phyloP scores from a whole-genome alignment of 2,888 invertebrate species.

The Pecten maximus region DNA sequence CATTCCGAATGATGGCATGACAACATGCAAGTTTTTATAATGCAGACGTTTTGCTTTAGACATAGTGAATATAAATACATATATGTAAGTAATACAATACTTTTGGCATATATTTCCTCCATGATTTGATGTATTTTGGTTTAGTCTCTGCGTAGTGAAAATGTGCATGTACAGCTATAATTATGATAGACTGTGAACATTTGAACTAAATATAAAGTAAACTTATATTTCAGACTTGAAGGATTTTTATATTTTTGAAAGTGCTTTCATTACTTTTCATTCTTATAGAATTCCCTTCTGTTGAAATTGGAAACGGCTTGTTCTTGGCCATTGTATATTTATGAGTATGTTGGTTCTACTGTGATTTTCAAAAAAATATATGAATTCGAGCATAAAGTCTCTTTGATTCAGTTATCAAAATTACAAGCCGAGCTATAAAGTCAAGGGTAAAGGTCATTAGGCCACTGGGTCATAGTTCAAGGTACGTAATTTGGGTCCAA shows the following conservation, averaged over 20 bases:
- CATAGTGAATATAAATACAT: not conserved
- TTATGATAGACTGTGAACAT: not conserved
- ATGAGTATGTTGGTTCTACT: too few species aligned
- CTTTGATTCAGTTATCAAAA: too few species aligned
- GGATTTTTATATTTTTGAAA: not conserved
- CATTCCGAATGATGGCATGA: not conserved
- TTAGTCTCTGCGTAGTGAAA: not conserved
- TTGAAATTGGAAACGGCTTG: too few species aligned
- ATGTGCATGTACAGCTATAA: not conserved
- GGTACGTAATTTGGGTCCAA: too few species aligned
- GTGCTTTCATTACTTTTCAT: not conserved
- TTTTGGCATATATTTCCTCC: not conserved
- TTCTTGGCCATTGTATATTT: too few species aligned
- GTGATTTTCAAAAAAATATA: too few species aligned
- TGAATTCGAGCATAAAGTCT: too few species aligned
- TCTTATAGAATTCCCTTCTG: not conserved
- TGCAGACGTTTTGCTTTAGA: constrained; percentile 27
- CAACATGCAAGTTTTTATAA: constrained; percentile 23
- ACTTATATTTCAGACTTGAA: not conserved
- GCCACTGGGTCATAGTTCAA: too few species aligned
- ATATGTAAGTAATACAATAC: not conserved
- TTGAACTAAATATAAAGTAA: not conserved
- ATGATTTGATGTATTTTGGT: constrained; percentile 17
- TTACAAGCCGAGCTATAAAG: too few species aligned
- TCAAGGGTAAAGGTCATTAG: too few species aligned